Evolutionary conservation across 2,888 invertebrate species (phyloP).

Genomic region (Macrosiphum euphorbiae): DNA sequence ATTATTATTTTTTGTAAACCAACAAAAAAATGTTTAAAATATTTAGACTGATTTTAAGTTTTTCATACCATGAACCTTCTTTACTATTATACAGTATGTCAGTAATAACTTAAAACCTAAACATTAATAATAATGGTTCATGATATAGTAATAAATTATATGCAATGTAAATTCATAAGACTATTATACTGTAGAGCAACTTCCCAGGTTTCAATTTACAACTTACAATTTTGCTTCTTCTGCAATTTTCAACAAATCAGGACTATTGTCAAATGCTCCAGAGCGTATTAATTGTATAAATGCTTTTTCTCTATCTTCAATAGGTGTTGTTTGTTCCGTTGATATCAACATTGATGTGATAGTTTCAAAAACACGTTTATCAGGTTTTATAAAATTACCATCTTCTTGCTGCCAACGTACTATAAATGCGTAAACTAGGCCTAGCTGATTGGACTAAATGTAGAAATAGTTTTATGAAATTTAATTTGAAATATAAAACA

Average conservation of each 20-base stretch:
- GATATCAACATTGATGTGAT: conserved; percentile 37
- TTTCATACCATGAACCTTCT: not conserved
- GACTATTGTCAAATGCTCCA: conserved; percentile 75
- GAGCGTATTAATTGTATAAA: conserved; percentile 79
- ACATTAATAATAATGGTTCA: not conserved
- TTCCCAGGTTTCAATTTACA: not conserved
- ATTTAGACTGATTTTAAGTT: not conserved
- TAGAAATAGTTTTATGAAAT: conserved; percentile 32
- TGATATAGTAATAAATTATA: not conserved
- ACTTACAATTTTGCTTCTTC: conserved; percentile 77
- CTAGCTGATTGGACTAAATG: conserved; percentile 59
- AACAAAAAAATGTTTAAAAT: too few species aligned
- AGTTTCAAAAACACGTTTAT: conserved; percentile 40
- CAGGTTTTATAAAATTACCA: conserved; percentile 50
- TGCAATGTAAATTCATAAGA: not conserved
- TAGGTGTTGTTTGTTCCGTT: conserved; percentile 61
- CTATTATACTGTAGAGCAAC: not conserved
- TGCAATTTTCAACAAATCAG: conserved; percentile 76
- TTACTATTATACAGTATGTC: not conserved
- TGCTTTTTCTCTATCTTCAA: conserved; percentile 79
- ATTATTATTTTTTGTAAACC: too few species aligned
- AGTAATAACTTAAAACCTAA: not conserved
- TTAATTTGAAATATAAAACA: not conserved
- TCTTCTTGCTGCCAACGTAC: conserved; percentile 55
- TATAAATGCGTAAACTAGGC: conserved; percentile 64